phyloP scores from a whole-genome alignment of 2,888 invertebrate species.

The Hydroisotoma schaefferi region DNA sequence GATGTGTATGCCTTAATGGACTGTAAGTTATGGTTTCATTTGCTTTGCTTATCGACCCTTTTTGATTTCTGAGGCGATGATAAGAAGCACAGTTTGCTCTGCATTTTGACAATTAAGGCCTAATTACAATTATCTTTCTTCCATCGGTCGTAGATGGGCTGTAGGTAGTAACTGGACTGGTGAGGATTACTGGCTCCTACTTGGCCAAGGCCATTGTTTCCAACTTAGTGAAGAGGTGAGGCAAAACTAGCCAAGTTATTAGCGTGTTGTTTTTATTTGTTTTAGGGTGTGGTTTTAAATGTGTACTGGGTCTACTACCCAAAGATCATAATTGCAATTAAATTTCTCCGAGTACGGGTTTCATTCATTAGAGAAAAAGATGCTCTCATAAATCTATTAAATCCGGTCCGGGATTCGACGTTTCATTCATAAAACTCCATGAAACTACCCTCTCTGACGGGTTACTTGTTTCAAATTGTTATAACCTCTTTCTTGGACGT shows the following conservation, averaged over 20 bases:
- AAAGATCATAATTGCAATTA: not conserved
- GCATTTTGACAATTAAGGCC: too few relatives aligned
- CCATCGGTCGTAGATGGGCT: constrained; percentile 22
- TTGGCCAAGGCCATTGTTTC: constrained; percentile 30
- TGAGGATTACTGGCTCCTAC: constrained; percentile 27
- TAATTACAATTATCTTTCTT: not conserved
- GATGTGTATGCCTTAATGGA: constrained; percentile 31
- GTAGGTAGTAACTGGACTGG: constrained; percentile 30
- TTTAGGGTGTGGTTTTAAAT: not conserved
- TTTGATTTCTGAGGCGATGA: too few relatives aligned
- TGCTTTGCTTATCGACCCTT: not conserved
- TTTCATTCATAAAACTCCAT: too few relatives aligned
- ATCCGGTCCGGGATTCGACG: too few relatives aligned
- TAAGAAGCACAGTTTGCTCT: too few relatives aligned
- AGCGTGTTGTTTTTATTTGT: not conserved
- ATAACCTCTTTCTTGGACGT: too few relatives aligned
- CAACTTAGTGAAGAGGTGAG: constrained; percentile 19
- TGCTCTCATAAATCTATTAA: too few relatives aligned
- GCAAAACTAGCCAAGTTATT: not conserved
- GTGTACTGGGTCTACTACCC: not conserved
- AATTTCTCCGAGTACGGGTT: too few relatives aligned
- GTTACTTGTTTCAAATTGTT: too few relatives aligned
- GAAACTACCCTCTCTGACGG: too few relatives aligned
- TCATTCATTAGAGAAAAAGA: too few relatives aligned
- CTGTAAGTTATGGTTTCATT: constrained; percentile 18